These are phyloP conservation scores for Crotophaga sulcirostris DNA, from an alignment of 2,113 vertebrate species.

Conservation along the genomic window DNA sequence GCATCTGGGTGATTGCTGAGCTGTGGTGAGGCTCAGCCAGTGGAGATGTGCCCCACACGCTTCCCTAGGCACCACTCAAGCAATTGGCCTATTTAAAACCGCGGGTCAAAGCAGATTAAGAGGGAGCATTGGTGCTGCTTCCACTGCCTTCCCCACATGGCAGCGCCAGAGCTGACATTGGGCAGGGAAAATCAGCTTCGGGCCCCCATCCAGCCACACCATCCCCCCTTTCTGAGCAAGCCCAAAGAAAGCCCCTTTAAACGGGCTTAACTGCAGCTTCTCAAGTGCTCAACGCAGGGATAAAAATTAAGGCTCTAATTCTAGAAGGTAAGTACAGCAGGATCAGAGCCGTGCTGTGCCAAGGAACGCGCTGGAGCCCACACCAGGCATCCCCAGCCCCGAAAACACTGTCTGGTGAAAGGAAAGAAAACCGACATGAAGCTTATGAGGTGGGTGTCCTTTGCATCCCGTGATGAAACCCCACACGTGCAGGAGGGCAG, in stretches of 20 bases:
- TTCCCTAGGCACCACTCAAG: neutral
- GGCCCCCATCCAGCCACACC: neutral
- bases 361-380: accelerated
- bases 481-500: neutral
- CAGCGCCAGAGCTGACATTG: accelerated
- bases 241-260: slow-evolving; percentile 53
- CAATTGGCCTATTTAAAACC: slow-evolving; percentile 55
- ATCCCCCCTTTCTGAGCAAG: neutral
- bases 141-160: neutral
- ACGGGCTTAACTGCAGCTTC: slow-evolving; percentile 60
- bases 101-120: slow-evolving; percentile 41
- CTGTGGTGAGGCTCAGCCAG: neutral
- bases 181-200: slow-evolving; percentile 24
- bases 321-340: slow-evolving; percentile 69
- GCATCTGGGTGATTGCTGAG: neutral
- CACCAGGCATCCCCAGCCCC: neutral
- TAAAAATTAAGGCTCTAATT: slow-evolving; percentile 71
- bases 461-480: accelerated
- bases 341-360: neutral
- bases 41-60: accelerated
- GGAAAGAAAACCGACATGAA: accelerated
- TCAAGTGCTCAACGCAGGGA: slow-evolving; percentile 49
- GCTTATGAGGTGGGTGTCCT: neutral
- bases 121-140: neutral
- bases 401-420: accelerated